Evolutionary conservation across 1,140 invertebrate species (phyloP).

Genomic region (Zaprionus vittiger): DNA sequence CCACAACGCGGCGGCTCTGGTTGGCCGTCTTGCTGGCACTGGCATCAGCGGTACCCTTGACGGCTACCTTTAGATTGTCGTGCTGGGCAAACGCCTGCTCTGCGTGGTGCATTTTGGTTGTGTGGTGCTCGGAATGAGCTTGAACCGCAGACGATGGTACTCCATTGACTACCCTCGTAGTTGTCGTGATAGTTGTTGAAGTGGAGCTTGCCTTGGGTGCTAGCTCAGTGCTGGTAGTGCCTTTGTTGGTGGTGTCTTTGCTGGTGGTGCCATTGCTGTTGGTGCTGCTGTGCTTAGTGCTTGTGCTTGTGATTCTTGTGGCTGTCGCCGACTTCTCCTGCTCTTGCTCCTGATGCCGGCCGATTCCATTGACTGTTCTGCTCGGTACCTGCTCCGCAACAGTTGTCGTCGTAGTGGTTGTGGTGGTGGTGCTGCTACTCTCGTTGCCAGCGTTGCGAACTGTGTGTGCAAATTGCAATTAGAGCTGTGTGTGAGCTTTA

Average conservation of each 20-base stretch:
- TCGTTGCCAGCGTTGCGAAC: slow-evolving; percentile 59
- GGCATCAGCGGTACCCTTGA: slow-evolving; percentile 64
- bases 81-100: slow-evolving; percentile 43
- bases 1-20: slow-evolving; percentile 48
- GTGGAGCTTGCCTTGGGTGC: slow-evolving; percentile 20
- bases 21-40: slow-evolving; percentile 51
- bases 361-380: slow-evolving; percentile 40
- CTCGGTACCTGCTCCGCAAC: slow-evolving; percentile 14
- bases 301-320: slow-evolving; percentile 9
- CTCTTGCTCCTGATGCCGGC: slow-evolving; percentile 14
- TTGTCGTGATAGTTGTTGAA: slow-evolving; percentile 15
- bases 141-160: slow-evolving; percentile 23
- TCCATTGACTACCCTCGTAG: background rate
- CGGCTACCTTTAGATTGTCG: slow-evolving; percentile 47
- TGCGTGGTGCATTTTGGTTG: slow-evolving; percentile 36
- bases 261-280: slow-evolving; percentile 25
- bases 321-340: slow-evolving; percentile 2
- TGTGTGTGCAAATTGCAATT: slow-evolving; percentile 24
- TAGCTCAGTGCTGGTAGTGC: slow-evolving; percentile 33
- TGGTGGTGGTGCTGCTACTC: slow-evolving; percentile 48
- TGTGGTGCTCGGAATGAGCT: slow-evolving; percentile 23
- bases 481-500: background rate
- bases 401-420: slow-evolving; percentile 40
- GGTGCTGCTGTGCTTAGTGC: slow-evolving; percentile 9
- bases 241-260: slow-evolving; percentile 31